Base-by-base conservation (phyloP, 2,888 invertebrate species). In the Sesia bembeciformis region DNA sequence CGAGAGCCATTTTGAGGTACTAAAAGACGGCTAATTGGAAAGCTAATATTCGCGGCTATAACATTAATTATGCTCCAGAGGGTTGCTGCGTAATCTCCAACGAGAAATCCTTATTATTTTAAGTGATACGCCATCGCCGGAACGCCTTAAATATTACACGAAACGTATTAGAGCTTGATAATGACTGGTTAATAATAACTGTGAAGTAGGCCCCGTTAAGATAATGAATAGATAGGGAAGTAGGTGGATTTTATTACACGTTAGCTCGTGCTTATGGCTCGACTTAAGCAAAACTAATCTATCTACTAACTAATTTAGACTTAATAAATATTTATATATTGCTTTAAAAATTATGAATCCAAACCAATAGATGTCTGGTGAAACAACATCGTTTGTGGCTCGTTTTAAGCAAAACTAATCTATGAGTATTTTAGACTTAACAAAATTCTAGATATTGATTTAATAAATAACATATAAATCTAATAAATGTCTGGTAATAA, bases 21-120 rank as follows among this genome's bases (percentile, higher is more conserved):
- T 85, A 84, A 84, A 84, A 86, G 77, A 78, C 74, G 76, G 72
- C 78, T 86, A 87, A 86, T 87, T 86, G 85, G 82, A 84, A 85
- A 86, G 85, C 85, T 87, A 86, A 87, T 86, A 85, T 84, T 80
- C 84, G 75, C 72, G 78, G 57, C 77, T 75, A 82, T 81, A 81
- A 81, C 81, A 82, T 86, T 86, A 86, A 87, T 86, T 86, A 84
- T 81, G 75, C 84, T 76, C 78, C 62, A 58, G 77, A 81, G 84
- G 76, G 78, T 74, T 69, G 61, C 69, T 70, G 67, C 65, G 76
- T 78, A 78, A 81, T 79, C 80, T 80, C 62, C 70, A 65, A 70
- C 72, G 74, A 72, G 76, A 79, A 80, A 80, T 76, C 78, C 80
- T 79, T 79, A 81, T 84, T 81, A 83, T 80, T 80, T 73, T 79